Evolutionary conservation across 2,888 invertebrate species (phyloP).

Genomic region (Aquatica leii): DNA sequence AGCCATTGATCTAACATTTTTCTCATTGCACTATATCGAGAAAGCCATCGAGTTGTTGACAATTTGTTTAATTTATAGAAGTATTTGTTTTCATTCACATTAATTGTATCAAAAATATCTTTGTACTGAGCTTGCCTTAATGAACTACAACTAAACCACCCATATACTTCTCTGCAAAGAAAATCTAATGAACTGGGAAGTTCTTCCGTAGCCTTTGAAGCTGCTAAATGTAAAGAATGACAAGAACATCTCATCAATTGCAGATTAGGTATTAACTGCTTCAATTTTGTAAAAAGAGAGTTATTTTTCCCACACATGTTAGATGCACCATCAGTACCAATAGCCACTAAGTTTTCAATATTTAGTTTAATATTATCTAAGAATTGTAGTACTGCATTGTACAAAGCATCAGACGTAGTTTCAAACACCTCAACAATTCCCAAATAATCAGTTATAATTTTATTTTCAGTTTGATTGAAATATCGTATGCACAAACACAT

Average conservation of each 20-base stretch:
- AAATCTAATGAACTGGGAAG: background rate
- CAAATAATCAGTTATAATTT: too few species aligned
- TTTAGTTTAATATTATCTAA: too few species aligned
- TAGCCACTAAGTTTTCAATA: too few species aligned
- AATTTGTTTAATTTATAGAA: background rate
- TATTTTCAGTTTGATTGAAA: too few species aligned
- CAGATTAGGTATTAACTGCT: background rate
- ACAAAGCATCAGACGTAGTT: too few species aligned
- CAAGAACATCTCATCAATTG: background rate
- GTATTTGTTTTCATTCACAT: background rate
- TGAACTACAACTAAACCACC: background rate
- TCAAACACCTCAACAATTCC: too few species aligned
- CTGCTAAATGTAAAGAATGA: background rate
- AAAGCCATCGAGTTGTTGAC: background rate
- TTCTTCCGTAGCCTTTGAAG: too few species aligned
- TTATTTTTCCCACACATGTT: conserved; percentile 1
- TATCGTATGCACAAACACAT: too few species aligned
- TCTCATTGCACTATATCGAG: too few species aligned
- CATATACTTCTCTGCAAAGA: background rate
- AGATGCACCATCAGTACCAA: background rate
- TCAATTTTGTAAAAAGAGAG: background rate
- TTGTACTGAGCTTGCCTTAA: background rate
- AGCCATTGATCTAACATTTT: too few species aligned
- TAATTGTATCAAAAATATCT: background rate
- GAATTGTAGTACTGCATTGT: too few species aligned